Percentiles rank a stretch among this genome's conserved stretches.
Evolutionary conservation across 2,797 vertebrate species (phyloP).

Genomic region (Gambelia wislizenii): DNA sequence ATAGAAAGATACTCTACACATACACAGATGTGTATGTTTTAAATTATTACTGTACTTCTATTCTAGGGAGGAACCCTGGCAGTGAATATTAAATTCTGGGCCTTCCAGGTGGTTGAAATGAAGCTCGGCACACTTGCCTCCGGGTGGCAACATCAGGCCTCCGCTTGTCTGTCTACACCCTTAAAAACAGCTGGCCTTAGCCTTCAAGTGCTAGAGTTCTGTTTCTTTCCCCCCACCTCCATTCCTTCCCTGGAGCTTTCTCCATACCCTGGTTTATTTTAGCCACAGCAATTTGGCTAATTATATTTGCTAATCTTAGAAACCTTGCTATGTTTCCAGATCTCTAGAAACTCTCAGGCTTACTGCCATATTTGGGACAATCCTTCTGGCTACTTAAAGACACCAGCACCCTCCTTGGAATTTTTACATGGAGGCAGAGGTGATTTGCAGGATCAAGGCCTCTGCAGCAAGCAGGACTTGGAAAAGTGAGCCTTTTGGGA

Average conservation of each 20-base stretch:
- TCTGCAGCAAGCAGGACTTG: too few species aligned
- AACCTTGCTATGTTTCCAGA: neutral
- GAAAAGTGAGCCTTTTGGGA: too few species aligned
- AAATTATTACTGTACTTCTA: neutral
- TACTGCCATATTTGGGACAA: neutral
- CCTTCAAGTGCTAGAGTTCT: neutral
- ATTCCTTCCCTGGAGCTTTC: neutral
- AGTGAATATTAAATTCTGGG: too few species aligned
- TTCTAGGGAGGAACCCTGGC: neutral
- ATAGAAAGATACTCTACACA: neutral
- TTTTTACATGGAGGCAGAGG: too few species aligned
- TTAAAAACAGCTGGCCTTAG: neutral
- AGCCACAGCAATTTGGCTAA: slow-evolving; percentile 4
- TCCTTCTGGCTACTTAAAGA: neutral
- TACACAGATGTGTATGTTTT: neutral
- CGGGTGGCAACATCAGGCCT: too few species aligned
- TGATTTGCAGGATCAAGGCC: neutral
- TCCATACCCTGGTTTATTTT: slow-evolving; percentile 4
- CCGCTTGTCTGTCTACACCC: neutral
- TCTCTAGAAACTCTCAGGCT: neutral
- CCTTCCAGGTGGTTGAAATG: too few species aligned
- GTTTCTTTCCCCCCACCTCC: neutral
- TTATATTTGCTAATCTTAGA: slow-evolving; percentile 33
- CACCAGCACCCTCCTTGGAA: neutral
- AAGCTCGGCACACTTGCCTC: neutral